These are phyloP conservation scores for Nasonia giraulti DNA, from an alignment of 1,140 invertebrate species.

Conservation along the genomic window DNA sequence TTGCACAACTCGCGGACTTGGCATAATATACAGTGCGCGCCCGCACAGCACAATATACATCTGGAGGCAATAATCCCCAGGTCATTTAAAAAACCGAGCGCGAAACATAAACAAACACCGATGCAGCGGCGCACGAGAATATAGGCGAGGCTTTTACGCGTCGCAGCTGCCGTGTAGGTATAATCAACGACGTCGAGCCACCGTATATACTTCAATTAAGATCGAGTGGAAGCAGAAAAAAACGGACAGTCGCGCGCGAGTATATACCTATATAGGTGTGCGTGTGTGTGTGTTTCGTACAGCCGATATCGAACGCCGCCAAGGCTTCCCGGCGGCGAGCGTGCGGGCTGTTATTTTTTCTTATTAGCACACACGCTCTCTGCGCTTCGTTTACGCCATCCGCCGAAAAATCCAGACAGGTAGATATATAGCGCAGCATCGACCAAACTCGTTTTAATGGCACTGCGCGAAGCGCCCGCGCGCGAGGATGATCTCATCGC, in stretches of 20 bases:
- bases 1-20: slow-evolving; percentile 20
- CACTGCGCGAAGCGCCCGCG: not conserved
- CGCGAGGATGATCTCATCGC: slow-evolving; percentile 43
- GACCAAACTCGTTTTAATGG: slow-evolving; percentile 46
- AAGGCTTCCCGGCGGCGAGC: not conserved
- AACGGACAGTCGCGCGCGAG: not conserved
- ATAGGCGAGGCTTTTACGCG: not conserved
- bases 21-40: not conserved
- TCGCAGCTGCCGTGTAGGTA: not conserved
- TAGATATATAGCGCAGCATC: not conserved
- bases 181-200: too few species aligned
- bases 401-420: not conserved
- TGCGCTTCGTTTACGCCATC: not conserved
- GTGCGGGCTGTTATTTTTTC: not conserved
- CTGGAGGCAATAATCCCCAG: slow-evolving; percentile 17
- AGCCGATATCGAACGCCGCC: not conserved
- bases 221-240: not conserved
- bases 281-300: not conserved
- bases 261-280: not conserved
- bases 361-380: not conserved
- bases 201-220: slow-evolving; percentile 29
- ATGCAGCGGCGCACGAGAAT: not conserved
- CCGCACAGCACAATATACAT: not conserved
- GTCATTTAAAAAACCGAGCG: not conserved
- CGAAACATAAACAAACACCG: slow-evolving; percentile 33